Conservation (phyloP, 1,140 invertebrate genomes). For the Marisa cornuarietis region DNA sequence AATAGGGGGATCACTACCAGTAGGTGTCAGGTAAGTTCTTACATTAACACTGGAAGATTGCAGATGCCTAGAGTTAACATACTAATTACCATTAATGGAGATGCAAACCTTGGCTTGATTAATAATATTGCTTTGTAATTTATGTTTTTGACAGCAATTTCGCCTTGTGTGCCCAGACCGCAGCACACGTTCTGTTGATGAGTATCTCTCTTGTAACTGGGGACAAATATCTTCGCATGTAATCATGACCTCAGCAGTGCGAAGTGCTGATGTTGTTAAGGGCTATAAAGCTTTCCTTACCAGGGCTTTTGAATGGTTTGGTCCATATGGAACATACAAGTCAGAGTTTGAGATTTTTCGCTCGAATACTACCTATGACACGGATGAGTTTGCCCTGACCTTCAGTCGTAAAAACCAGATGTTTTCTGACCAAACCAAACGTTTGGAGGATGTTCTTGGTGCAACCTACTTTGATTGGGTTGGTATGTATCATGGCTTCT, state of each 20-base stretch:
- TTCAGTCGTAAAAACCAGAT: constrained; percentile 50
- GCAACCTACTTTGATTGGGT: constrained; percentile 62
- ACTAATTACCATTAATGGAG: neutral
- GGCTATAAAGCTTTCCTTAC: constrained; percentile 54
- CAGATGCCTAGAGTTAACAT: too few relatives aligned
- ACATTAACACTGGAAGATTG: too few relatives aligned
- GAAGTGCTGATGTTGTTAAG: constrained; percentile 25
- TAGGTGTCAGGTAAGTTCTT: too few relatives aligned
- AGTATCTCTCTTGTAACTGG: constrained; percentile 66
- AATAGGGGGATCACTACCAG: too few relatives aligned
- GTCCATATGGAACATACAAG: constrained; percentile 33
- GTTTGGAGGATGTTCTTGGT: constrained; percentile 51
- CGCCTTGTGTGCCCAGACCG: constrained; percentile 90
- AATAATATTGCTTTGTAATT: neutral
- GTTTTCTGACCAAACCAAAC: constrained; percentile 61
- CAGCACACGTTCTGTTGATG: constrained; percentile 30
- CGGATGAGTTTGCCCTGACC: constrained; percentile 29
- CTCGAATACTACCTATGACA: constrained; percentile 31
- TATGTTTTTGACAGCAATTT: constrained; percentile 70
- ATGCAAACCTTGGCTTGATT: neutral
- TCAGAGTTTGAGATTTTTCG: constrained; percentile 46
- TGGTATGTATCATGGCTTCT: constrained; percentile 45
- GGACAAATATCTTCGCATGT: constrained; percentile 85
- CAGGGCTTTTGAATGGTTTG: constrained; percentile 43
- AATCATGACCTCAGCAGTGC: constrained; percentile 67